Evolutionary conservation across 1,140 invertebrate species (phyloP).

Genomic region (Leguminivora glycinivorella): DNA sequence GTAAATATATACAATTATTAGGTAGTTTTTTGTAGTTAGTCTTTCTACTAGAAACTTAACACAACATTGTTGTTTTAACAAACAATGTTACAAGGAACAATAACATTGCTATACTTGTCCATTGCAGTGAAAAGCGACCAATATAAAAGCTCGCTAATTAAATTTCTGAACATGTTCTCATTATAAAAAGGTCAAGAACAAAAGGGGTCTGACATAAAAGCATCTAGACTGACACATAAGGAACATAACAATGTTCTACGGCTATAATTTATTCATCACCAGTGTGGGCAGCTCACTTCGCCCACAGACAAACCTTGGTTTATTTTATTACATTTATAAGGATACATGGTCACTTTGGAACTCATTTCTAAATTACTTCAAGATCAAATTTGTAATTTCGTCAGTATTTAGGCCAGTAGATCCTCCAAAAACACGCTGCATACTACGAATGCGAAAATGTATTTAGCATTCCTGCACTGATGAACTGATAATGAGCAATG

Average conservation of each 20-base stretch:
- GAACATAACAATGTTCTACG: constrained; percentile 70
- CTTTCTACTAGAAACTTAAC: no score
- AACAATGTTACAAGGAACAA: background rate
- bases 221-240: constrained; percentile 59
- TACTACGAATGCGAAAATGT: background rate
- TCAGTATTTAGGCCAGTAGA: background rate
- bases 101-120: background rate
- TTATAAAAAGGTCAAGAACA: constrained; percentile 33
- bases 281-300: constrained; percentile 67
- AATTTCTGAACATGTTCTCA: constrained; percentile 20
- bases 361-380: constrained; percentile 20
- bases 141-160: constrained; percentile 9
- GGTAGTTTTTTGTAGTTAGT: no score
- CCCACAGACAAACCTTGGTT: constrained; percentile 70
- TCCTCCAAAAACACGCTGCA: background rate
- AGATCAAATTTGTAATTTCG: background rate
- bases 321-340: constrained; percentile 57
- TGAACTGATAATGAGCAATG: constrained; percentile 2
- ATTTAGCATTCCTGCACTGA: constrained; percentile 1
- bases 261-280: constrained; percentile 71
- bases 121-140: background rate
- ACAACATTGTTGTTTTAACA: no score
- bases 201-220: constrained; percentile 42
- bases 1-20: no score
- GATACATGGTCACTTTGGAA: constrained; percentile 41